Evolutionary conservation across 1,140 invertebrate genomes (phyloP), one percentile per base, ranked within the genome.

Genomic region (Drosophila quadrilineata): DNA sequence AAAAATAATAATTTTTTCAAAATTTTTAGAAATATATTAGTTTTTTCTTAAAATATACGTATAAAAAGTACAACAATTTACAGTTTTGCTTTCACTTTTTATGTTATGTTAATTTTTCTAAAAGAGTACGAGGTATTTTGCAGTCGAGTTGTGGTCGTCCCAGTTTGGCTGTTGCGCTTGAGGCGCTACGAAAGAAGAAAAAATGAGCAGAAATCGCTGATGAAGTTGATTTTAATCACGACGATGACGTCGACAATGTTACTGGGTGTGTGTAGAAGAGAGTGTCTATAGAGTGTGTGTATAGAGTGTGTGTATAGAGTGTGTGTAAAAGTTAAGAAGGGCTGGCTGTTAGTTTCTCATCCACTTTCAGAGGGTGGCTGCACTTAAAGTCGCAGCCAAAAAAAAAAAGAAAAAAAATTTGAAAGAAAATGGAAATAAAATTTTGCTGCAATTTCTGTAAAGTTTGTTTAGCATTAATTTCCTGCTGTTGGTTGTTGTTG

Each of bases 151-250:
- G 16, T 41, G 52, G 48, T 57, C 58, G 19, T 33, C 40, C 28
- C 28, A 36, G 3, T 31, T 60, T 50, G 48, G 24, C 56, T 60
- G 48, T 60, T 60, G 63, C 63, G 63, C 63, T 67, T 52, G 29
- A 45, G 63, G 63, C 57, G 46, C 46, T 66, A 38, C 40, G 38
- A 46, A 62, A n/a, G n/a, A n/a, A n/a, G n/a, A n/a, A n/a, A n/a
- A 67, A 67, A 60, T 52, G 56, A n/a, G 57, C 58, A 38, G 62
- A 67, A 67, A 54, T 41, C 48, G 64, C 64, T 62, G 57, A 67
- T 67, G 64, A 67, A 67, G 57, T 67, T 67, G 57, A 67, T 67
- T 67, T 67, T 60, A 67, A 67, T 67, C 63, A 60, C 48, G 63
- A 45, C n/a, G 48, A 60, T 17, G 38, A 54, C 56, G 48, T 41